Base-by-base conservation (phyloP, 2,113 vertebrate genomes). In the Ibidorhyncha struthersii region DNA sequence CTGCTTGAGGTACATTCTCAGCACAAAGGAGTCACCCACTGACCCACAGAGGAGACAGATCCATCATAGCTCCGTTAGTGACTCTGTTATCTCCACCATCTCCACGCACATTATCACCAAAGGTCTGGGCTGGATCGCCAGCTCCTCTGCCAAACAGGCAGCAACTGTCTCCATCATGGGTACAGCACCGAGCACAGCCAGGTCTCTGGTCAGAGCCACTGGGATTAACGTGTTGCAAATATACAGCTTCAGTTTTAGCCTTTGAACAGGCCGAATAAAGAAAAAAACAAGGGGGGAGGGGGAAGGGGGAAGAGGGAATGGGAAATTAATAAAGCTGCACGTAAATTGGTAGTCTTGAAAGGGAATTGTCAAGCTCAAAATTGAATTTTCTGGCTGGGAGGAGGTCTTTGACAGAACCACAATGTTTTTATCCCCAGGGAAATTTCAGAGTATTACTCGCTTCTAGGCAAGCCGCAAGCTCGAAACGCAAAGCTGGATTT, bases 321-420 rank as follows among this genome's bases (percentile, higher is more conserved):
- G 55, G 45, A 81, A 83, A 94, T 86, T 73, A 95, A 81, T 86
- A 93, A 73, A 91, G 36, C 50, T 86, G 30, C 40, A 81, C 77
- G 41, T 56, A 83, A 96, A 73, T 1, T 40, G 32, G 36, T 56
- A 86, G 72, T 34, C 34, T 43, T 89, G 45, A 73, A 95, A 93
- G 41, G 41, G 77, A 94, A 87, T 30, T 3, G 5, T 53, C 77
- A 89, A 66, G 59, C 55, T 84, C 73, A 27, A 53, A 91, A 89
- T 67, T 78, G 55, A 93, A 82, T 96, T 94, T 94, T 91, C 73
- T 94, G 34, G 73, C n/a, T 83, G 62, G 62, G 67, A 92, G 65
- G 82, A 92, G 38, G 71, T 22, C 49, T 92, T 83, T 69, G 77
- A 84, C 8, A 25, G 87, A 93, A 91, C 65, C 73, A 78, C 87